Evolutionary conservation across 2,888 invertebrate species (phyloP).

Genomic region (Eristalis arbustorum): DNA sequence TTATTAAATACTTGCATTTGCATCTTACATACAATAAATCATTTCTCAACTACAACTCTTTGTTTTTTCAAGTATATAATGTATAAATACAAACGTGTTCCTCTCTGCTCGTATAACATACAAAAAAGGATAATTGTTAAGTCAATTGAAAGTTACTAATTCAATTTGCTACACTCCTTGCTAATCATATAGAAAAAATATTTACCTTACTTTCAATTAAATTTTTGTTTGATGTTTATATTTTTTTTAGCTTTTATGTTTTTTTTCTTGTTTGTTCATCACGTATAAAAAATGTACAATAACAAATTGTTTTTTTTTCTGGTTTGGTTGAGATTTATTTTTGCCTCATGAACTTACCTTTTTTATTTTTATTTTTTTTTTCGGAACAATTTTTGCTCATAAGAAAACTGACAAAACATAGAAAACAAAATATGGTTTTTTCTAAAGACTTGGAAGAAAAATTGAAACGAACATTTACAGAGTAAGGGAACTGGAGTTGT

Average conservation of each 20-base stretch:
- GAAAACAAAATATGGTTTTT: background rate
- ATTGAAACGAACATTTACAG: constrained; percentile 11
- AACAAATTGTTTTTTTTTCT: constrained; percentile 47
- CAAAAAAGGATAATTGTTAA: constrained; percentile 30
- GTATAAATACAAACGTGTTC: constrained; percentile 36
- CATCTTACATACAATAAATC: constrained; percentile 6
- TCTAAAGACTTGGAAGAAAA: constrained; percentile 16
- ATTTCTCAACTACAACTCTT: constrained; percentile 53
- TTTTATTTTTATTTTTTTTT: constrained; percentile 48
- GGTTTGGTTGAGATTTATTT: background rate
- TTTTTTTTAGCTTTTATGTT: constrained; percentile 12
- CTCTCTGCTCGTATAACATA: constrained; percentile 28
- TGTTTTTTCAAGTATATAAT: background rate
- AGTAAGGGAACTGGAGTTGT: background rate
- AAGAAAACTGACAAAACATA: background rate
- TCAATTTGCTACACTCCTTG: constrained; percentile 63
- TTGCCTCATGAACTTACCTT: constrained; percentile 60
- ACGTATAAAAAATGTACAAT: constrained; percentile 66
- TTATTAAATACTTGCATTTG: constrained; percentile 32
- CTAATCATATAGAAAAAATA: constrained; percentile 63
- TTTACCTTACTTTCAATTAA: background rate
- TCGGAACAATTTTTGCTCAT: background rate
- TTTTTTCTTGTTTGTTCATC: constrained; percentile 22
- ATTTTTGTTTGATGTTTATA: background rate
- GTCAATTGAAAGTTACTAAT: constrained; percentile 15